Base-by-base conservation (phyloP, 2,888 invertebrate species). In the Temnothorax ravouxi region DNA sequence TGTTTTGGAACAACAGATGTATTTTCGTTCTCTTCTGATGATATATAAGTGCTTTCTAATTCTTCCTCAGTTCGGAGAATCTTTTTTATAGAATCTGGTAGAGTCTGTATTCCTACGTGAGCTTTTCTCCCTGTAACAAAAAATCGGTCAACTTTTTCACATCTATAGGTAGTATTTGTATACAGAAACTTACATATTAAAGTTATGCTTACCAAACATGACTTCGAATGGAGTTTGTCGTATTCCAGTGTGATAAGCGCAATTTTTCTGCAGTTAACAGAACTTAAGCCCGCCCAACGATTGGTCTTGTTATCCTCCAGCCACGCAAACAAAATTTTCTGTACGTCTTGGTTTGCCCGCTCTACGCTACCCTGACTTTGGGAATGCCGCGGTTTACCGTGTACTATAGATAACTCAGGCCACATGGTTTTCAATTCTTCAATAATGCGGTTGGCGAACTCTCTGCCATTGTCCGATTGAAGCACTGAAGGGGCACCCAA, bases 181-280 rank as follows among this genome's bases (percentile, higher is more conserved):
- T 61, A 61, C 8, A 34, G 15, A 61, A 61, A 29, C 61, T 61
- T 6, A 61, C 5, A 9, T 18, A 61, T 34, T 61, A 61, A 61
- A 59, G 59, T 61, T 61, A 34, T 61, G 34, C 18, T 61, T 61
- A 74, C 93, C 93, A 90, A 94, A 94, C 91, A 94, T 91, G 8
- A 94, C 94, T 91, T 94, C 90, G 87, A 93, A 94, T 47, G 93
- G 93, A 72, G 88, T 91, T 80, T 89, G 87, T 47, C 91, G 92
- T 67, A 95, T 95, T 62, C 93, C 94, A 64, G 88, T 41, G 87
- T 95, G 94, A 87, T 89, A 88, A 38, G 52, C 13, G 38, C 56
- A 56, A 50, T 95, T 95, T 91, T 95, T 95, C 93, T 92, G 93
- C 77, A 94, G 90, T 87, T 95, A 95, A 34, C 95, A 89, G 88